phyloP scores from a whole-genome alignment of 2,888 invertebrate species.

The Epinotia nisella region DNA sequence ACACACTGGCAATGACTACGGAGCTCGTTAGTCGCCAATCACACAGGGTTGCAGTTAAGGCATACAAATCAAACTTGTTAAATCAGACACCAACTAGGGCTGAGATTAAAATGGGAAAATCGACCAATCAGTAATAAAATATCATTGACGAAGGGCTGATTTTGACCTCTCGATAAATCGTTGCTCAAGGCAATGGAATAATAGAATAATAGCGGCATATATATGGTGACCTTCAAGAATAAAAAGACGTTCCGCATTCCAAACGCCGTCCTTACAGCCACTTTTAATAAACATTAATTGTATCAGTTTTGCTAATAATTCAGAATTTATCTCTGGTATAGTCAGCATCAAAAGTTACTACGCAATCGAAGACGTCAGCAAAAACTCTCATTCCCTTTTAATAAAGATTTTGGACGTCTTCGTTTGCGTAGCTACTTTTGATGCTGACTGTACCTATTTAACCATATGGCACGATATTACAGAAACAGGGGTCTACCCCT shows the following conservation, averaged over 20 bases:
- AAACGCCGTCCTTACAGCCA: not conserved
- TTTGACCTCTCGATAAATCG: not conserved
- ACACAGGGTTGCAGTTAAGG: constrained; percentile 41
- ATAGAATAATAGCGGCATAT: not conserved
- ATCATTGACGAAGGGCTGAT: not conserved
- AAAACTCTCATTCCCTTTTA: too few species aligned
- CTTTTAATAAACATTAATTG: too few species aligned
- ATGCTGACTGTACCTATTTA: too few species aligned
- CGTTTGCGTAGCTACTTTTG: too few species aligned
- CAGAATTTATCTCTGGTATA: not conserved
- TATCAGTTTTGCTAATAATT: not conserved
- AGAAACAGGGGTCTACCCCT: too few species aligned
- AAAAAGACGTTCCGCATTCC: not conserved
- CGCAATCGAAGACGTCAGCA: too few species aligned
- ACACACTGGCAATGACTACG: constrained; percentile 60
- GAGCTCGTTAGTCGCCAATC: constrained; percentile 41
- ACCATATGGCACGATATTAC: not conserved
- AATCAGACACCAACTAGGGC: constrained; percentile 27
- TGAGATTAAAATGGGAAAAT: constrained; percentile 2
- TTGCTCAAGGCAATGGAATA: not conserved
- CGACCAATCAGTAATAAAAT: not conserved
- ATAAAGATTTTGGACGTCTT: too few species aligned
- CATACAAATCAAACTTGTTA: constrained; percentile 37
- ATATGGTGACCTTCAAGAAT: not conserved
- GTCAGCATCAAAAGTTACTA: too few species aligned